A percentile compares a stretch with the other conserved stretches of the same genome.
Evolutionary conservation across 1,140 invertebrate genomes (phyloP).

Genomic region (Penaeus indicus): DNA sequence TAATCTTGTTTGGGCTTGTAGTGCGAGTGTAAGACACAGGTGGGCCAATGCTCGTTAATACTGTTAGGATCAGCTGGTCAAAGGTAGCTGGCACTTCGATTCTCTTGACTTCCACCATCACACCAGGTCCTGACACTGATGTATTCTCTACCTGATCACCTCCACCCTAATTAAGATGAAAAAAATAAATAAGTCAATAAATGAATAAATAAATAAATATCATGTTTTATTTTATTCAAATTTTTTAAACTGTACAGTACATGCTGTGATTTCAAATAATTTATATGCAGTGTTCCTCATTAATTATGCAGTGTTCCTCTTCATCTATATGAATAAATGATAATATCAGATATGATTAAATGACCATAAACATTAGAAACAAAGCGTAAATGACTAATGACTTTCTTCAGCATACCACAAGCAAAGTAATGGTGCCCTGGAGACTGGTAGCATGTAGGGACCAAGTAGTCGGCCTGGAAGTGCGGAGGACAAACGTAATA

Average conservation of each 20-base stretch:
- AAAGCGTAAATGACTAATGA: neutral
- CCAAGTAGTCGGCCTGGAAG: conserved; percentile 59
- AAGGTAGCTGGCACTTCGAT: conserved; percentile 49
- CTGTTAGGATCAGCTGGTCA: conserved; percentile 61
- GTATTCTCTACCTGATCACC: conserved; percentile 64
- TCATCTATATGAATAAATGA: no score
- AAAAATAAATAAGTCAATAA: no score
- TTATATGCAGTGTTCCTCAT: no score
- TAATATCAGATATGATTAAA: no score
- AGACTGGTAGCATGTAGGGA: conserved; percentile 47
- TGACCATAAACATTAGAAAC: no score
- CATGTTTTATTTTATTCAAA: neutral
- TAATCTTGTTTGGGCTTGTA: conserved; percentile 51
- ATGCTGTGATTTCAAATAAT: no score
- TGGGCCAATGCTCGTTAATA: conserved; percentile 54
- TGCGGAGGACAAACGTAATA: conserved; percentile 59
- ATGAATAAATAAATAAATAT: neutral
- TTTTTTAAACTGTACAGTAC: no score
- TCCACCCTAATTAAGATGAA: conserved; percentile 45
- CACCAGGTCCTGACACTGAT: conserved; percentile 42
- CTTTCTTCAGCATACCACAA: conserved; percentile 38
- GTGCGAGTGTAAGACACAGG: conserved; percentile 62
- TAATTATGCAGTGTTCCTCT: no score
- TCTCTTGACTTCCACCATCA: conserved; percentile 41
- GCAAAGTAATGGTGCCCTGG: conserved; percentile 58